Evolutionary conservation across 2,888 invertebrate species (phyloP).

Genomic region (Mythimna albipuncta): DNA sequence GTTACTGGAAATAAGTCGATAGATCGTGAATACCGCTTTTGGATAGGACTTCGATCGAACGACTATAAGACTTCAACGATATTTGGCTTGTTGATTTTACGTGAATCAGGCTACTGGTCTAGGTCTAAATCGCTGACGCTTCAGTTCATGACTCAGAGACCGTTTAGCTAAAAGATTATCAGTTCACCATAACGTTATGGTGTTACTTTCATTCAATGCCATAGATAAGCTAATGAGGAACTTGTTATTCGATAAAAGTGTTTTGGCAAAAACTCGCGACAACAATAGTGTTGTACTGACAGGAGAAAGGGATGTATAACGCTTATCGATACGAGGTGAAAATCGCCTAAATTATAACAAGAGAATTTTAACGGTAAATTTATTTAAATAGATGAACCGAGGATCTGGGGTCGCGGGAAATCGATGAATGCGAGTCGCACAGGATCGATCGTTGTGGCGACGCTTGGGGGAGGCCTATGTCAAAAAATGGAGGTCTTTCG

Average conservation of each 20-base stretch:
- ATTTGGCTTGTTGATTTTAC: too few species aligned
- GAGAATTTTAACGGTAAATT: constrained; percentile 16
- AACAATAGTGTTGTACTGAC: constrained; percentile 64
- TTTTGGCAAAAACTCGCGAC: constrained; percentile 68
- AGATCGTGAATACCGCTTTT: too few species aligned
- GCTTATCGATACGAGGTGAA: constrained; percentile 52
- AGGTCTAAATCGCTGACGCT: constrained; percentile 27
- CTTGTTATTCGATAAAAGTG: constrained; percentile 70
- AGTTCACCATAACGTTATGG: constrained; percentile 62
- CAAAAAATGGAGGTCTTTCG: too few species aligned
- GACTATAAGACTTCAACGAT: too few species aligned
- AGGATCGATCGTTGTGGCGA: too few species aligned
- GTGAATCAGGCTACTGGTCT: too few species aligned
- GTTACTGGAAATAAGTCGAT: too few species aligned
- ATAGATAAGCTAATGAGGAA: constrained; percentile 76
- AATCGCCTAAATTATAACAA: constrained; percentile 46
- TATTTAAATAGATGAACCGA: too few species aligned
- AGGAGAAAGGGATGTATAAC: constrained; percentile 69
- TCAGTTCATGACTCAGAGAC: not conserved
- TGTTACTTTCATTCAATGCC: constrained; percentile 72
- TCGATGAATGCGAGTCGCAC: too few species aligned
- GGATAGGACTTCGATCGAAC: too few species aligned
- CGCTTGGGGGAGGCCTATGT: too few species aligned
- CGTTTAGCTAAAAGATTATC: constrained; percentile 59
- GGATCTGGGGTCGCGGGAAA: too few species aligned